These are phyloP conservation scores for Drosophila nikananu DNA, from an alignment of 1,140 invertebrate genomes.

Conservation along the genomic window DNA sequence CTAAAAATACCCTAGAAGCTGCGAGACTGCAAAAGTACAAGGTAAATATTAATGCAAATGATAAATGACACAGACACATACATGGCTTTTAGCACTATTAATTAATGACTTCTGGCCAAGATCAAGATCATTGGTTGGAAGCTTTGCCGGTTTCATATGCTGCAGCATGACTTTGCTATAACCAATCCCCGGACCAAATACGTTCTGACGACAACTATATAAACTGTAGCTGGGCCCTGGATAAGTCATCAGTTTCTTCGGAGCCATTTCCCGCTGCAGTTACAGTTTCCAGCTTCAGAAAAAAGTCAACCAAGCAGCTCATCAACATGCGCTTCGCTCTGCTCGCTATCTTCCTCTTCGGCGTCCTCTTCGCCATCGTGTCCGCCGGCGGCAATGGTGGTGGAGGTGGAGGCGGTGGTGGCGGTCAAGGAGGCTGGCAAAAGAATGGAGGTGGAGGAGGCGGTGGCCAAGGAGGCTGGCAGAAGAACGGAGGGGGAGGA, in stretches of 20 bases:
- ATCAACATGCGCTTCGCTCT: constrained; percentile 40
- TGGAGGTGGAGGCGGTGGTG: constrained; percentile 16
- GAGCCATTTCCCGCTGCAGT: constrained; percentile 16
- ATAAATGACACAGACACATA: not conserved
- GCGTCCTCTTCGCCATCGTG: constrained; percentile 29
- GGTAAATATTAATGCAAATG: not conserved
- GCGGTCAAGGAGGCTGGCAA: constrained; percentile 20
- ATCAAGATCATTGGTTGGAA: constrained; percentile 26
- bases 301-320: not conserved
- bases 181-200: not conserved
- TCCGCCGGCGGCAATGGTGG: constrained; percentile 32
- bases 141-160: constrained; percentile 3
- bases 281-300: constrained; percentile 11
- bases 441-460: constrained; percentile 9
- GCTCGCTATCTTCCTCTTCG: constrained; percentile 36
- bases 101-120: constrained; percentile 31
- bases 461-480: not conserved
- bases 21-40: not conserved
- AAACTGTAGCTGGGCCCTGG: not conserved
- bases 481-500: constrained; percentile 5
- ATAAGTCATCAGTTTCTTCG: constrained; percentile 35
- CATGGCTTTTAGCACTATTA: not conserved
- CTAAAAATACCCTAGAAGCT: constrained; percentile 1
- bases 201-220: constrained; percentile 19
- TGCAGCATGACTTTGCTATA: constrained; percentile 33